Evolutionary conservation across 2,888 invertebrate species (phyloP).

Genomic region (Oscheius myriophilus): DNA sequence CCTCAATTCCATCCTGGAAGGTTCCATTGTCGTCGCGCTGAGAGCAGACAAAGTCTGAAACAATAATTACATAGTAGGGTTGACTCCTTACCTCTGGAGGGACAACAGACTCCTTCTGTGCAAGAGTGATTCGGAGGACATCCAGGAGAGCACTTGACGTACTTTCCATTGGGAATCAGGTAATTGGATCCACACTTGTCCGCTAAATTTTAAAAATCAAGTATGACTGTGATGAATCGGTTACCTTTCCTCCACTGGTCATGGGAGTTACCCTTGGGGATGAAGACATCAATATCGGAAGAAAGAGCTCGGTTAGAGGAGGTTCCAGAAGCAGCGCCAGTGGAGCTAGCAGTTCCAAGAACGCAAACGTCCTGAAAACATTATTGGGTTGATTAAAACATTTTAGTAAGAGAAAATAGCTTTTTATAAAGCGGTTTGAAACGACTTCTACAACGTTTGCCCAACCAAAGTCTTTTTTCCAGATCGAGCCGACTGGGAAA

Average conservation of each 20-base stretch:
- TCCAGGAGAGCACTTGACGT: constrained; percentile 39
- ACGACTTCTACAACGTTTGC: no score
- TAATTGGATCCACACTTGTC: constrained; percentile 63
- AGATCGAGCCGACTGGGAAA: no score
- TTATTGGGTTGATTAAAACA: no score
- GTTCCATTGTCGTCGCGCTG: constrained; percentile 64
- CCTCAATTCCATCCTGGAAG: constrained; percentile 66
- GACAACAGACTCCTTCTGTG: constrained; percentile 63
- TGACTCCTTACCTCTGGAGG: constrained; percentile 49
- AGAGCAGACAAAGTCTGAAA: constrained; percentile 66
- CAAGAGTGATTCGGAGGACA: constrained; percentile 66
- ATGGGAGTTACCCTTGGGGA: constrained; percentile 43
- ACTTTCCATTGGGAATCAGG: constrained; percentile 66
- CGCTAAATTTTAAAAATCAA: constrained; percentile 38
- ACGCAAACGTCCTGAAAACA: constrained; percentile 16
- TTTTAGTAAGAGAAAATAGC: no score
- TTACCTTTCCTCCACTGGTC: constrained; percentile 61
- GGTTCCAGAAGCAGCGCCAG: constrained; percentile 14
- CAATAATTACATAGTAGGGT: neutral
- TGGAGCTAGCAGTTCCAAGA: neutral
- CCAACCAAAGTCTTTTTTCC: no score
- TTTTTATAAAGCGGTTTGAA: no score
- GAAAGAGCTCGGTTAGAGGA: constrained; percentile 9
- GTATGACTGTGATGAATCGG: neutral
- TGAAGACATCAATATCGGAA: constrained; percentile 26